Conservation (phyloP, 53 echinoderm and acorn worm genomes). For the Pentamera pediparva region DNA sequence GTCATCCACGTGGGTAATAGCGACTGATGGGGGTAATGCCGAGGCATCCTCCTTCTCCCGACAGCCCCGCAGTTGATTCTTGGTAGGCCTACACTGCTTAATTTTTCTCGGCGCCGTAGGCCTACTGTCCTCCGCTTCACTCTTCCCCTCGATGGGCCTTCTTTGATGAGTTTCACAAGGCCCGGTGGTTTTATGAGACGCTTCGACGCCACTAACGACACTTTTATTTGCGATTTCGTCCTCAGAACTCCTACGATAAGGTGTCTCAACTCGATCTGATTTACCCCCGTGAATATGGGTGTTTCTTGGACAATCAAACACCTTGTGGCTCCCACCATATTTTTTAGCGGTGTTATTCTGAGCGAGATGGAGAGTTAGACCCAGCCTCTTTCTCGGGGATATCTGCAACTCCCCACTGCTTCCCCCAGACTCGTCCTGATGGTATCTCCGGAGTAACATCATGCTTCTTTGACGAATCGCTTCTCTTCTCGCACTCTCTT, state of each 20-base stretch:
- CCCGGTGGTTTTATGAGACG: no score
- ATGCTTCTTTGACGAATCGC: constrained; percentile 6
- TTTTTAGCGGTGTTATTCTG: neutral
- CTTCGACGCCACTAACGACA: no score
- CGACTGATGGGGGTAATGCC: neutral
- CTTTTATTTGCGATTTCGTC: no score
- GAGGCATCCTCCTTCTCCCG: no score
- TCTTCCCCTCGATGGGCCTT: no score
- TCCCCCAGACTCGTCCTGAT: neutral
- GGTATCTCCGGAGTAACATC: neutral
- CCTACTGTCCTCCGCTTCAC: no score
- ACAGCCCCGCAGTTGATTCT: no score
- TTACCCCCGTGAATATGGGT: no score
- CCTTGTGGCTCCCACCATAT: neutral
- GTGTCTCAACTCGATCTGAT: no score
- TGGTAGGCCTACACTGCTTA: neutral
- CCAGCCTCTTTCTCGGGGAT: neutral
- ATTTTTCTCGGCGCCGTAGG: neutral
- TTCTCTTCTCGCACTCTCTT: neutral
- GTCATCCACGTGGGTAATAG: neutral
- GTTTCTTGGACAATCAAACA: no score
- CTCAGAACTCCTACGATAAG: no score
- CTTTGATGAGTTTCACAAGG: no score
- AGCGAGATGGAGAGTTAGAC: neutral
- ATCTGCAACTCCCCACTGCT: neutral